Evolutionary conservation across 2,888 invertebrate species (phyloP).

Genomic region (Cybosia mesomella): DNA sequence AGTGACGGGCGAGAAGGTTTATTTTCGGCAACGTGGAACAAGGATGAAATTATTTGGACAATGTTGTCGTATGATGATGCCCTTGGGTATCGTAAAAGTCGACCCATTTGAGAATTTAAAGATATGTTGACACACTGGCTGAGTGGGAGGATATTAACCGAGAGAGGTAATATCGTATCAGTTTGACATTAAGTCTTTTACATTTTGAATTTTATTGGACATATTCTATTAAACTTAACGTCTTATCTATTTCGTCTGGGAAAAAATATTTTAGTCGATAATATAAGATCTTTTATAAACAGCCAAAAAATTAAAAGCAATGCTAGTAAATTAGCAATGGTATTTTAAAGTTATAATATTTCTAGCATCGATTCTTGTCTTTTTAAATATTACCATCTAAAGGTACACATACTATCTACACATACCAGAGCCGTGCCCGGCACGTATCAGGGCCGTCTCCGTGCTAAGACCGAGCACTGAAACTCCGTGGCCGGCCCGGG

Average conservation of each 20-base stretch:
- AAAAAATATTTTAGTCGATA: no score
- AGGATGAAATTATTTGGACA: conserved; percentile 23
- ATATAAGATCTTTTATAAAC: no score
- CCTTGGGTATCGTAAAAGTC: conserved; percentile 4
- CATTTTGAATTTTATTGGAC: neutral
- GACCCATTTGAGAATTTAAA: conserved; percentile 1
- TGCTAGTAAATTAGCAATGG: no score
- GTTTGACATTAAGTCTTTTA: neutral
- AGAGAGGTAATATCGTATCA: neutral
- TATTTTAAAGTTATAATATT: no score
- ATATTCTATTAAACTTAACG: neutral
- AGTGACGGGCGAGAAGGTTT: conserved; percentile 46
- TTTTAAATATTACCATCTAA: no score
- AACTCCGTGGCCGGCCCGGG: no score
- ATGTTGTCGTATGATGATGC: conserved; percentile 13
- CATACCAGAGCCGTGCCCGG: no score
- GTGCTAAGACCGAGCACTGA: no score
- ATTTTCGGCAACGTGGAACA: conserved; percentile 33
- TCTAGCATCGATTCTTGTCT: no score
- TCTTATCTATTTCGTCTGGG: neutral
- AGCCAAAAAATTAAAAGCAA: no score
- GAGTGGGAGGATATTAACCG: neutral
- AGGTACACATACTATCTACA: no score
- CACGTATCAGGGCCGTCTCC: no score
- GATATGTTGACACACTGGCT: neutral